Evolutionary conservation across 2,113 vertebrate genomes (phyloP), one percentile per base, ranked within the genome.

Genomic region (Dipodomys merriami): DNA sequence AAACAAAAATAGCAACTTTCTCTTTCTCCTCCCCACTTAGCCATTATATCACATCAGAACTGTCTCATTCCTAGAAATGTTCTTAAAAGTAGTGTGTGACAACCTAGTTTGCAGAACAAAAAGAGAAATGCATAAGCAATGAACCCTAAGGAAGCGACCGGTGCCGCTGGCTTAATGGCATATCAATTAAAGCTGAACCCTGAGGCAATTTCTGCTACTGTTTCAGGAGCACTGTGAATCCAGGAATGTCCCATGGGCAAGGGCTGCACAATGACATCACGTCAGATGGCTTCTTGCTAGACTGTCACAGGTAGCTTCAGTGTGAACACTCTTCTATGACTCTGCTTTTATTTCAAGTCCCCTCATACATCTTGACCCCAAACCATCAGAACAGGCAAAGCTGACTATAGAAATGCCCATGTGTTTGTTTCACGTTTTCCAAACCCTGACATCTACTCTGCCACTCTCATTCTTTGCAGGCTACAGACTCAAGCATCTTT

Each of bases 111-210:
- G 64, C 62, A 83, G 88, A 71, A 71, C 18, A 29, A 82, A 96
- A 85, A 39, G 2, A 4, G 19, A 89, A 91, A 39, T 35, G 46
- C 0, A 44, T 62, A 76, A 88, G 53, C 69, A 81, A 92, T 64
- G 23, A 76, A 19, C 12, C 16, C 0, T 10, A 46, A 69, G 49
- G 71, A 57, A 33, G 57, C 88, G 95, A 94, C 69, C 4, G 77
- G 68, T 93, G 53, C 4, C 83, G 64, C 92, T 85, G 73, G 83
- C 87, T 80, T 16, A 77, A 69, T 19, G 39, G 49, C 44, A 57
- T 78, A 92, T 49, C 88, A 94, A 86, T 46, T 18, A 84, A 94
- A 6, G 33, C 19, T 23, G 88, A 91, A 74, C 44, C 79, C 69
- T 71, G 90, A 87, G 83, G n/a, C 39, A 64, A 84, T 91, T 92